Percentiles rank a stretch among this genome's conserved stretches.
phyloP scores from a whole-genome alignment of 2,888 invertebrate genomes.

The Melieria picta region DNA sequence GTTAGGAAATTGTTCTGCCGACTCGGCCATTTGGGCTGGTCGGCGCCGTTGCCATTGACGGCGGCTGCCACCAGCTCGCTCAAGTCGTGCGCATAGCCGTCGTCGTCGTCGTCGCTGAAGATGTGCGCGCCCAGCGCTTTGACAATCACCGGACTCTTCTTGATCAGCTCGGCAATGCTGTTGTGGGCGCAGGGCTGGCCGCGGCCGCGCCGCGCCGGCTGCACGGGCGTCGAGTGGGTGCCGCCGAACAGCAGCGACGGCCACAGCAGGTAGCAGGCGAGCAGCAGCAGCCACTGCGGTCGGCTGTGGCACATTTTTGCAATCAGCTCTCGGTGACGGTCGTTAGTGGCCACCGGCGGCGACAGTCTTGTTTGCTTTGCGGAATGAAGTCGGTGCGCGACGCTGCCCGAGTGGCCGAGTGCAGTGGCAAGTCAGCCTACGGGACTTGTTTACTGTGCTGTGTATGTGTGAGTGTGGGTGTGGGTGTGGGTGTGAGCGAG shows the following conservation, averaged over 20 bases:
- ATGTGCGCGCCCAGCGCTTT: conserved; percentile 64
- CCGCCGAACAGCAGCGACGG: conserved; percentile 28
- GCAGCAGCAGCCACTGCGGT: conserved; percentile 36
- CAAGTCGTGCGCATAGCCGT: conserved; percentile 39
- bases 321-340: not conserved
- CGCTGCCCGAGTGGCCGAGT: too few relatives aligned
- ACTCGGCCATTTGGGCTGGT: conserved; percentile 43
- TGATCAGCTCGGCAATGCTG: conserved; percentile 63
- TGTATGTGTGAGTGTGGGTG: too few relatives aligned
- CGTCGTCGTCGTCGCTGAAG: conserved; percentile 58
- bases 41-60: conserved; percentile 24
- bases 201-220: conserved; percentile 16
- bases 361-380: too few relatives aligned
- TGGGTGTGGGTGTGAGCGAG: too few relatives aligned
- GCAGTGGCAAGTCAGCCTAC: too few relatives aligned
- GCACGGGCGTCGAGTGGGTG: conserved; percentile 35
- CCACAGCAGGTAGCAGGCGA: conserved; percentile 45
- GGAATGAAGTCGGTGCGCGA: too few relatives aligned
- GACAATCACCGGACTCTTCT: conserved; percentile 64
- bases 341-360: too few relatives aligned
- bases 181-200: conserved; percentile 57
- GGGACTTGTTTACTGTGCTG: too few relatives aligned
- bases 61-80: not conserved
- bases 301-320: conserved; percentile 18
- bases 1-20: conserved; percentile 42